Base-by-base conservation (phyloP, 2,888 invertebrate species). In the Diadegma fenestrale region DNA sequence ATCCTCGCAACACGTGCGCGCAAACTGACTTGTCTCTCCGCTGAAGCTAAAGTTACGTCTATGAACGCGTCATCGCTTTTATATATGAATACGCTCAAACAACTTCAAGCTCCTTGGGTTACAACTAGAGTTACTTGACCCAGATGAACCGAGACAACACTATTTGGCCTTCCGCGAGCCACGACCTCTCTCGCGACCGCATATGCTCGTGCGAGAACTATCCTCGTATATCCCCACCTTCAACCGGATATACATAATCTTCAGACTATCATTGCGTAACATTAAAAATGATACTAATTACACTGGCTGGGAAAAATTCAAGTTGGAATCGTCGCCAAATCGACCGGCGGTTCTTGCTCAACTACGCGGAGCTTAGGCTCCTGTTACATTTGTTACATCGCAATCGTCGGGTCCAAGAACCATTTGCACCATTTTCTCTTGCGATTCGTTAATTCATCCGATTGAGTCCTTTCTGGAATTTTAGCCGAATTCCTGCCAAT, bases 111-210 rank as follows among this genome's bases (percentile, higher is more conserved):
- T 90, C 87, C 88, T 90, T 90, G 88, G 87, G 85, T 85, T 86
- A 85, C 89, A 88, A 87, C 89, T 89, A 87, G 88, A 88, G 76
- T 89, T 90, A 90, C 90, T 87, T 88, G 90, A 90, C 90, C 89
- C 84, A 89, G 54, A 90, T 89, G 81, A 89, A 90, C 86, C 81
- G 82, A 83, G 85, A 80, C 66, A 82, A 72, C 58, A 81, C 82
- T 82, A 83, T 61, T 85, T 86, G 82, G 87, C 87, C 86, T 88
- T 89, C 85, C 87, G 82, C 84, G 86, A 86, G 88, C 86, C 87
- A 86, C 86, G 86, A 88, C 86, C 87, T 86, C 86, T 83, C 85
- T 64, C 78, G 80, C 68, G 75, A 83, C 76, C 72, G 73, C 82
- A 73, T 66, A 45, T 14, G 26, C 77, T 76, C 80, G 69, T 72